Base-by-base conservation (phyloP, 1,140 invertebrate genomes). In the Phthorimaea operculella region DNA sequence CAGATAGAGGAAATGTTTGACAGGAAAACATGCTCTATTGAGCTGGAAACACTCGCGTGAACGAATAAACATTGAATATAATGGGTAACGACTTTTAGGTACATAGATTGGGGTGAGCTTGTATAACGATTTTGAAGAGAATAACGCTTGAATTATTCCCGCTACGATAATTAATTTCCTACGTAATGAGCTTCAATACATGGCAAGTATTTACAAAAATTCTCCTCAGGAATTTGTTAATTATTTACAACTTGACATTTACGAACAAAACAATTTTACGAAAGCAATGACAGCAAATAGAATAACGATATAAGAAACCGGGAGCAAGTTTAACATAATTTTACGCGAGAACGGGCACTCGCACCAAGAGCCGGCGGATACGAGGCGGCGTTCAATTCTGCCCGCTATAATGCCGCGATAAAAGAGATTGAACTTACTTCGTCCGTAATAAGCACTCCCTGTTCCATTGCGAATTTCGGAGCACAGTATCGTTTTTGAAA, bases 341-440 rank as follows among this genome's bases (percentile, higher is more conserved):
- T 80, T 68, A 81, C 75, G 75, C 66, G 54, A 76, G 72, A 83
- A 70, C 66, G 68, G 62, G 66, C 60, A 54, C 66, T 57, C 64
- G 58, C 58, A 61, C 61, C 64, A 70, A 59, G 60, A 70, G 63
- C 64, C 70, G 68, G 61, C 61, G 68, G 68, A 73, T 75, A 67
- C 65, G 66, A 70, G 58, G 53, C 57, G 62, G 51, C 67, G 68
- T 77, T 71, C 72, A 70, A 79, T 79, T 76, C 76, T 68, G 57
- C 59, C 55, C 59, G 63, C 73, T 73, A 74, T 77, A 80, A 77
- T 70, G 63, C 71, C 54, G 59, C 72, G 77, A 83, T 83, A 81
- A 81, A 81, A 79, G 68, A 80, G 76, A 83, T 83, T 80, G 76
- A 79, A 76, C 70, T 80, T 71, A 72, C 74, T 74, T 70, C 62